These are phyloP conservation scores for Neoaliturus tenellus DNA, from an alignment of 2,888 invertebrate genomes.

Conservation along the genomic window DNA sequence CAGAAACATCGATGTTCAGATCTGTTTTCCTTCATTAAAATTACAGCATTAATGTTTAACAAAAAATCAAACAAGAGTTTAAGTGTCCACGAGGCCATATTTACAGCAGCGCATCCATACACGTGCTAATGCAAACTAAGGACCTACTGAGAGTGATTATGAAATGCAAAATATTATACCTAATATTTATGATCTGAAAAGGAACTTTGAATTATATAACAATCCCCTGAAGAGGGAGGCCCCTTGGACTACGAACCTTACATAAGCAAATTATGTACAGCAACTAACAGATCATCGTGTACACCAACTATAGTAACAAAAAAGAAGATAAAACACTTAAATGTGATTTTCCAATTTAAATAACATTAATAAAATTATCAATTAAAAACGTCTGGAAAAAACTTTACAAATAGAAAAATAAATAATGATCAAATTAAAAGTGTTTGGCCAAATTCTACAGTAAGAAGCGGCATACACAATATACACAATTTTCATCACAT, in stretches of 20 bases:
- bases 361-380: conserved; percentile 36
- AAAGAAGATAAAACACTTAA: background rate
- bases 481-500: conserved; percentile 52
- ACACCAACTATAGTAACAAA: conserved; percentile 47
- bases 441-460: conserved; percentile 20
- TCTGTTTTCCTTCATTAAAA: conserved; percentile 46
- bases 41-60: conserved; percentile 46
- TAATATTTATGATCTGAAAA: conserved; percentile 56
- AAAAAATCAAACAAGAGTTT: conserved; percentile 30
- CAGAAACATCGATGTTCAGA: conserved; percentile 46
- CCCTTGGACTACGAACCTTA: conserved; percentile 56
- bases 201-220: conserved; percentile 61
- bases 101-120: conserved; percentile 45
- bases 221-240: conserved; percentile 56
- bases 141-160: conserved; percentile 50
- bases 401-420: conserved; percentile 19
- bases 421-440: background rate
- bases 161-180: conserved; percentile 54
- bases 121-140: conserved; percentile 52
- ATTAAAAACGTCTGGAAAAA: background rate
- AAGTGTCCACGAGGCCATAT: conserved; percentile 49
- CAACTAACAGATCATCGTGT: conserved; percentile 53
- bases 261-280: conserved; percentile 55
- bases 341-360: background rate
- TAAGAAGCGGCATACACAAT: conserved; percentile 52